A percentile compares a stretch with the other conserved stretches of the same genome.
These are phyloP conservation scores for Nothobranchius furzeri DNA, from an alignment of 2,113 vertebrate species.

Conservation along the genomic window DNA sequence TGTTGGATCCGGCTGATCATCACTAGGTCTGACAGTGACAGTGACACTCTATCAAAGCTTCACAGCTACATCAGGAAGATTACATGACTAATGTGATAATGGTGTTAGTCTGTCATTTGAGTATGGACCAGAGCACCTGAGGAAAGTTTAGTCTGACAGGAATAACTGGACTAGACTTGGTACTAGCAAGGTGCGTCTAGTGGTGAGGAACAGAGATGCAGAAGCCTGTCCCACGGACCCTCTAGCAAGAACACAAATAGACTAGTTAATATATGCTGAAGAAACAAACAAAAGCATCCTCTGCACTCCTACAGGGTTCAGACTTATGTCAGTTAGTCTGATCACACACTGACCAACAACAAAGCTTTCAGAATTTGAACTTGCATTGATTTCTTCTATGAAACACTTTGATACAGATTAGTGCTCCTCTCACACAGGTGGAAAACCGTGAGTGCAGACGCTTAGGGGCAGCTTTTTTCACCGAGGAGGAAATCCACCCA, in stretches of 20 bases:
- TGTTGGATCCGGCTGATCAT: too few relatives aligned
- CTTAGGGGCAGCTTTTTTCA: conserved; percentile 27
- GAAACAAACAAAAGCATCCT: conserved; percentile 54
- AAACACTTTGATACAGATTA: conserved; percentile 24
- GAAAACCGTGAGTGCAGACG: conserved; percentile 11
- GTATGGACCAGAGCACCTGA: too few relatives aligned
- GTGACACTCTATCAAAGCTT: background rate
- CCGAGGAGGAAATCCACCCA: conserved; percentile 14
- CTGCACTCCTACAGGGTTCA: conserved; percentile 45
- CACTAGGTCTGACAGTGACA: too few relatives aligned
- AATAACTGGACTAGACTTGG: too few relatives aligned
- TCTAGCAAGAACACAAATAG: conserved; percentile 57
- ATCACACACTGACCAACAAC: conserved; percentile 24
- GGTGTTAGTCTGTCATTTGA: too few relatives aligned
- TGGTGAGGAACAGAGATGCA: background rate
- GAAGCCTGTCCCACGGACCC: conserved; percentile 30
- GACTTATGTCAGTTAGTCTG: conserved; percentile 55
- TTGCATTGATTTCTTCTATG: conserved; percentile 32
- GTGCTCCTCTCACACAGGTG: conserved; percentile 14
- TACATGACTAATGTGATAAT: too few relatives aligned
- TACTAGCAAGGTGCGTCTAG: too few relatives aligned
- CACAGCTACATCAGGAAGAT: background rate
- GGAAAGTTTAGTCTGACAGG: too few relatives aligned
- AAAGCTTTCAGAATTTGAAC: conserved; percentile 36
- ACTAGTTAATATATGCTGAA: conserved; percentile 55